Conservation (phyloP, 2,888 invertebrate genomes). For the Mythimna loreyi region DNA sequence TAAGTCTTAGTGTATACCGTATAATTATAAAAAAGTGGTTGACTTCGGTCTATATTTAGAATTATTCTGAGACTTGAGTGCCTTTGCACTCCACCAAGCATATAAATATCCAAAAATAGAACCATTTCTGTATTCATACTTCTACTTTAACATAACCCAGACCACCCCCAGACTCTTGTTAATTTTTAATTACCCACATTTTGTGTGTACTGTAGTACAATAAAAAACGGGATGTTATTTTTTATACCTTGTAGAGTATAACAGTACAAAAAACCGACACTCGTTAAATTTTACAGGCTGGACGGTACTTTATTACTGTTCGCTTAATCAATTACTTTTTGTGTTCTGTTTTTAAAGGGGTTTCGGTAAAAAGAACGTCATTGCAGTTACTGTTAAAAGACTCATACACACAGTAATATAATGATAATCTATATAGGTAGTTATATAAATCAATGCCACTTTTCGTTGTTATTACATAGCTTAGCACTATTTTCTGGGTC, state of each 20-base stretch:
- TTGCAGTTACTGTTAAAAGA: neutral
- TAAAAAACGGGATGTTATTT: slow-evolving; percentile 12
- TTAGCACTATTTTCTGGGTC: too few relatives aligned
- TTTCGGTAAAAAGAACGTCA: neutral
- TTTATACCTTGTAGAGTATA: neutral
- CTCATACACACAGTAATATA: neutral
- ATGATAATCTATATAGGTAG: neutral
- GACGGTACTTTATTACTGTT: neutral
- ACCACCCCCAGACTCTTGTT: neutral
- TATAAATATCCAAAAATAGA: slow-evolving; percentile 5
- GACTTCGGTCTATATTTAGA: neutral
- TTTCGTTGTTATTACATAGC: too few relatives aligned
- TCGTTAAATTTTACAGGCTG: slow-evolving; percentile 15
- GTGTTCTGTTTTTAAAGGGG: neutral
- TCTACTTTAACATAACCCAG: too few relatives aligned
- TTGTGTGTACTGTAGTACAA: neutral
- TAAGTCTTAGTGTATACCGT: too few relatives aligned
- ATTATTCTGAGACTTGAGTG: neutral
- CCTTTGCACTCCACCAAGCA: neutral
- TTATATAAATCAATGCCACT: too few relatives aligned
- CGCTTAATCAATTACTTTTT: slow-evolving; percentile 8
- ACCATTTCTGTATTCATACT: slow-evolving; percentile 8
- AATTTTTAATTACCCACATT: slow-evolving; percentile 22
- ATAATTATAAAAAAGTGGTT: too few relatives aligned
- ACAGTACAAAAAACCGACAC: slow-evolving; percentile 6